Evolutionary conservation across 1,140 invertebrate genomes (phyloP), one percentile per base, ranked within the genome.

Genomic region (Ladona fulva): DNA sequence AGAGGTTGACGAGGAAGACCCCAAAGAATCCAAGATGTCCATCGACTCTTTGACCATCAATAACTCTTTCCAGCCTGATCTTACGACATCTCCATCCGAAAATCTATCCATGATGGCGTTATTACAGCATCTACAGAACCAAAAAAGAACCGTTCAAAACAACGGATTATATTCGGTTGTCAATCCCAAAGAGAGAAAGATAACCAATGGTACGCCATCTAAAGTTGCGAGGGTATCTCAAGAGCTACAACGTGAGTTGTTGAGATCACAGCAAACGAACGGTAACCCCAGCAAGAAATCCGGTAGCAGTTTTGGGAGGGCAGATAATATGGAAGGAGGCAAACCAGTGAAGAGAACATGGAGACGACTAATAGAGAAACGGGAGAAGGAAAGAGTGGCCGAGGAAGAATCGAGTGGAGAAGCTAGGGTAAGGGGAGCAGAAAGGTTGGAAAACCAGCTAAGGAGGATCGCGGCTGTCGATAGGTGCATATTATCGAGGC

Each of bases 271-370:
- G 52, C 52, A 66, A 12, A 66, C n/a, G n/a, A 66, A 66, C n/a
- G 5, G 5, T 5, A 66, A 12, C n/a, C 16, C n/a, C 3, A 66
- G 1, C 52, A 66, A 66, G n/a, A 66, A 66, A 22, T 3, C 3
- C 14, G 52, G 52, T 5, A 22, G 52, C 5, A 22, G 52, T 22
- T 19, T 66, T 66, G 52, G 52, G 3, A 66, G n/a, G 14, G n/a
- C n/a, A 12, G 52, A 66, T 66, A 12, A 12, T 22, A 12, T 16
- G 14, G 52, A 66, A 3, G 16, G n/a, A 6, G 52, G 52, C 19
- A 84, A 85, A 79, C 82, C 83, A 77, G 79, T 85, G 22, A 86
- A 85, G 79, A 85, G 85, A 78, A 84, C 85, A 12, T 86, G 85
- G 85, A 84, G 84, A 25, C 84, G 84, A 76, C 83, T 86, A n/a